A percentile compares a stretch with the other conserved stretches of the same genome.
Evolutionary conservation across 2,797 vertebrate genomes (phyloP).

Genomic region (Chrosomus eos): DNA sequence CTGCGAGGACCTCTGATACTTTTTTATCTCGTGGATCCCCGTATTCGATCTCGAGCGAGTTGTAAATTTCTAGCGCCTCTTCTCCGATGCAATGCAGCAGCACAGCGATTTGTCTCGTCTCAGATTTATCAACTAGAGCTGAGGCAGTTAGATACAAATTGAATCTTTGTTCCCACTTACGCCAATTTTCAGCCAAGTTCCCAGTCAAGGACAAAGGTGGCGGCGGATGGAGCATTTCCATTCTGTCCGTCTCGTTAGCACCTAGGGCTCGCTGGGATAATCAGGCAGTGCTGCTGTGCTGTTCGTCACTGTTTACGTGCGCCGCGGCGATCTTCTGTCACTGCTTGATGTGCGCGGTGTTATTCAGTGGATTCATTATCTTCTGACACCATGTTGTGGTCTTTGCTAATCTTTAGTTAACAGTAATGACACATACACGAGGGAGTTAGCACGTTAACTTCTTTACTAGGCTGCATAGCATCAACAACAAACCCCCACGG

Average conservation of each 20-base stretch:
- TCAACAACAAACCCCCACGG: background rate
- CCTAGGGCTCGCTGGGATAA: background rate
- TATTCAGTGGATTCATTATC: background rate
- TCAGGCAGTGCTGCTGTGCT: no score
- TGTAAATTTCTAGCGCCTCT: no score
- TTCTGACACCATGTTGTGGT: background rate
- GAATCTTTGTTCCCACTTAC: constrained; percentile 12
- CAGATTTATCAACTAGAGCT: background rate
- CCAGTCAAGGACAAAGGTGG: background rate
- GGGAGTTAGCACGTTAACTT: no score
- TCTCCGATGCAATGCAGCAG: no score
- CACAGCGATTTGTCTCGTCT: background rate
- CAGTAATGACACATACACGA: background rate
- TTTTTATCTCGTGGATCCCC: no score
- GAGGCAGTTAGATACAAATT: background rate
- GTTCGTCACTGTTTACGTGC: background rate
- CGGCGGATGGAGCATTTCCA: background rate
- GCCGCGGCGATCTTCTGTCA: background rate
- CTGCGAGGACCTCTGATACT: background rate
- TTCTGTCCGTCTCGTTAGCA: background rate
- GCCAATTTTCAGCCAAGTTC: background rate
- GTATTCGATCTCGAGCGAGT: no score
- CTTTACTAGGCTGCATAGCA: background rate
- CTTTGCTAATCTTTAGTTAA: background rate
- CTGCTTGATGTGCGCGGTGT: rapidly evolving